A percentile compares a stretch with the other conserved stretches of the same genome.
These are phyloP conservation scores for Paramacrobiotus metropolitanus DNA, from an alignment of 1,140 invertebrate genomes.

Conservation along the genomic window DNA sequence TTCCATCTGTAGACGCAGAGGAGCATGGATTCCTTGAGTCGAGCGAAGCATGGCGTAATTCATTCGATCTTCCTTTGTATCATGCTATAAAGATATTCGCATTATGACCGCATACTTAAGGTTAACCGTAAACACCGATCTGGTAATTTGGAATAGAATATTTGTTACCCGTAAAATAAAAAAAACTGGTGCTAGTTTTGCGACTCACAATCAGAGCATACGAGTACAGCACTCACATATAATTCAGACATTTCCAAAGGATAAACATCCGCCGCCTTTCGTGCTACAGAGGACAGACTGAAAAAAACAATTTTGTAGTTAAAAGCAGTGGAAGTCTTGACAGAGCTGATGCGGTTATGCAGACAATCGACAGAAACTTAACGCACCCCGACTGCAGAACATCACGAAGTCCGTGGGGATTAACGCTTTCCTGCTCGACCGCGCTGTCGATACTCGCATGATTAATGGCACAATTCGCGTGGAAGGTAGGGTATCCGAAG, in stretches of 20 bases:
- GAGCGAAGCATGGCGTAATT: constrained; percentile 53
- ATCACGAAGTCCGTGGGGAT: not conserved
- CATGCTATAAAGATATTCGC: constrained; percentile 14
- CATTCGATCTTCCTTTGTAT: constrained; percentile 28
- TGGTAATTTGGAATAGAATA: too few relatives aligned
- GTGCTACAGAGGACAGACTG: not conserved
- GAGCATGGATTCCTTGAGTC: constrained; percentile 62
- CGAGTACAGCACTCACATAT: too few relatives aligned
- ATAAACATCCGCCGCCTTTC: not conserved
- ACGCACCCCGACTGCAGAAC: not conserved
- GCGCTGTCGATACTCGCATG: not conserved
- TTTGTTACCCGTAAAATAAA: too few relatives aligned
- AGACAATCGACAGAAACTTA: not conserved
- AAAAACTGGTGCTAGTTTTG: too few relatives aligned
- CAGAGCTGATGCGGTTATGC: not conserved
- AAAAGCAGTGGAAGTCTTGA: not conserved
- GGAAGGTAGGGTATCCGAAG: not conserved
- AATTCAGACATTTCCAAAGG: constrained; percentile 3
- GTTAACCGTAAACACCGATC: too few relatives aligned
- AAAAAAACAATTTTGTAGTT: too few relatives aligned
- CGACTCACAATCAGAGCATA: too few relatives aligned
- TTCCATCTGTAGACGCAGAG: constrained; percentile 58
- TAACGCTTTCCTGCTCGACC: not conserved
- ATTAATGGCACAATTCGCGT: not conserved
- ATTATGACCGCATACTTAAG: too few relatives aligned